Evolutionary conservation across 2,797 vertebrate species (phyloP).

Genomic region (Pampus argenteus): DNA sequence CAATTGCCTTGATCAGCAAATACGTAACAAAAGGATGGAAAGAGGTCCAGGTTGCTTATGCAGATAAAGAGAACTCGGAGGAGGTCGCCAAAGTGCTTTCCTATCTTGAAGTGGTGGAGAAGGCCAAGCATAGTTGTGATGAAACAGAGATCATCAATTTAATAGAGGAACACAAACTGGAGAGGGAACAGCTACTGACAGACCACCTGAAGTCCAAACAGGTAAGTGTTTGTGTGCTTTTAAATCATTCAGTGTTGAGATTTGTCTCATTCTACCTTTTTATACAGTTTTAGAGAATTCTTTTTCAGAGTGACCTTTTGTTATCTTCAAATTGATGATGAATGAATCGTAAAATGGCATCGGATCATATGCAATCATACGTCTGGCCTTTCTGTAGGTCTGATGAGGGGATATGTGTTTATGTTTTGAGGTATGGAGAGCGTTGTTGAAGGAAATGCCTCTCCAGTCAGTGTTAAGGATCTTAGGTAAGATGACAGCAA

Average conservation of each 20-base stretch:
- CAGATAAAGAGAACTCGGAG: constrained; percentile 87
- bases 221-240: constrained; percentile 72
- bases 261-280: no score
- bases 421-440: constrained; percentile 88
- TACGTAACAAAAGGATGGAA: constrained; percentile 97
- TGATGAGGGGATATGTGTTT: neutral
- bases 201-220: constrained; percentile 93
- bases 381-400: neutral
- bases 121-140: constrained; percentile 90
- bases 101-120: constrained; percentile 94
- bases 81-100: constrained; percentile 89
- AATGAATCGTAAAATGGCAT: neutral
- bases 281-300: neutral
- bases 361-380: neutral
- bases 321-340: neutral
- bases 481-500: constrained; percentile 91
- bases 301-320: neutral
- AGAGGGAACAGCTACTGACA: constrained; percentile 91
- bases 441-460: constrained; percentile 93
- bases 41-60: constrained; percentile 89
- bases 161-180: constrained; percentile 92
- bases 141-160: constrained; percentile 91
- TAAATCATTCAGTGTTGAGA: neutral
- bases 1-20: constrained; percentile 91
- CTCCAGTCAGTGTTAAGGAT: constrained; percentile 86